phyloP scores from a whole-genome alignment of 2,113 vertebrate species.

The Pelusios castaneus region DNA sequence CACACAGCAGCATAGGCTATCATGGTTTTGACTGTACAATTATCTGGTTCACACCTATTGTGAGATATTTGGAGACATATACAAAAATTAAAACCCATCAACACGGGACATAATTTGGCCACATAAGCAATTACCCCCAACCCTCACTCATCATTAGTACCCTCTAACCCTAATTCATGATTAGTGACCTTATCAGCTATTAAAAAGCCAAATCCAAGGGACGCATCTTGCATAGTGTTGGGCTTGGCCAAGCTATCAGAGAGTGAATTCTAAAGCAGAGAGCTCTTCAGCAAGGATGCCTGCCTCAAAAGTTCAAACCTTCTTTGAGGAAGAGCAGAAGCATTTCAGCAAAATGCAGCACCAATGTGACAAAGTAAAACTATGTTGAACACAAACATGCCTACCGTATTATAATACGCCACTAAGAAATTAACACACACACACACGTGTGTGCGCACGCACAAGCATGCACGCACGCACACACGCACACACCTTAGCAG shows the following conservation, averaged over 20 bases:
- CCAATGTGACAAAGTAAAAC: not conserved
- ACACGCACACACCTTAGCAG: not conserved
- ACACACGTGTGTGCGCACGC: too few relatives aligned
- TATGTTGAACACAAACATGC: not conserved
- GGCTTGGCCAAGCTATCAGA: not conserved
- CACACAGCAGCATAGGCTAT: not conserved
- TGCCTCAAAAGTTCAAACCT: not conserved
- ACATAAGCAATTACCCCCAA: not conserved
- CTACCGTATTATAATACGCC: not conserved
- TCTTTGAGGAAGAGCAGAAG: not conserved
- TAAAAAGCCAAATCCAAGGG: not conserved
- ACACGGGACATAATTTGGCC: not conserved
- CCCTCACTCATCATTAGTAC: too few relatives aligned
- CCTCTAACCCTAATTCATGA: slow-evolving; percentile 15
- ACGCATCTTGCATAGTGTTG: not conserved
- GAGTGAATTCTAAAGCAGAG: not conserved
- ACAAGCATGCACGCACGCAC: too few relatives aligned
- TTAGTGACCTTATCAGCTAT: not conserved
- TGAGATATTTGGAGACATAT: not conserved
- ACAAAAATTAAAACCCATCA: not conserved
- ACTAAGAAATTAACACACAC: not conserved
- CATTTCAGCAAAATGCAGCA: not conserved
- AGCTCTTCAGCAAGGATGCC: not conserved
- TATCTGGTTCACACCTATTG: not conserved
- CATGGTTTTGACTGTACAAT: not conserved